These are phyloP conservation scores for Acronicta leporina DNA, from an alignment of 2,888 invertebrate species.

Conservation along the genomic window DNA sequence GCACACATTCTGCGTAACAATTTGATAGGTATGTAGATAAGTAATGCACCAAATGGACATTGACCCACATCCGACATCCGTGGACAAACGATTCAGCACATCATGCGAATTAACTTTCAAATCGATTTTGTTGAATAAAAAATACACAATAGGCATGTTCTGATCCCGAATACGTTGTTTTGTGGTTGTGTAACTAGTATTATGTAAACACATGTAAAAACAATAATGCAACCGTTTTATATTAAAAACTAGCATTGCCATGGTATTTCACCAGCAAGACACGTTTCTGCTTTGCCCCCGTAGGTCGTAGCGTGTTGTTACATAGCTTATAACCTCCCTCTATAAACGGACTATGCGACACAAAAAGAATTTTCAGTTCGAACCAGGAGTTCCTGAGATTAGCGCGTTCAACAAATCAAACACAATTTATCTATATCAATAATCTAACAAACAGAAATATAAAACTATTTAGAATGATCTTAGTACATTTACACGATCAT, in stretches of 20 bases:
- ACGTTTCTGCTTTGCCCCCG: too few species aligned
- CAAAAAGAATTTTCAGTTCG: too few species aligned
- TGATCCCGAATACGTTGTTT: conserved; percentile 51
- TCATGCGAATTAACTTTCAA: conserved; percentile 79
- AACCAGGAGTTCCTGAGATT: too few species aligned
- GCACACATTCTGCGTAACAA: conserved; percentile 36
- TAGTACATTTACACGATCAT: conserved; percentile 4
- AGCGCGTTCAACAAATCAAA: too few species aligned
- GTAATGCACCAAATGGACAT: conserved; percentile 71
- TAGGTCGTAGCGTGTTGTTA: too few species aligned
- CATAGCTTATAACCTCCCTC: too few species aligned
- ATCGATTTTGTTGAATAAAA: conserved; percentile 75
- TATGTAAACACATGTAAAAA: conserved; percentile 40
- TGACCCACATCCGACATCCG: conserved; percentile 78
- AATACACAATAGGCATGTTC: conserved; percentile 56
- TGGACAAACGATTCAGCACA: conserved; percentile 75
- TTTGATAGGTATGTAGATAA: conserved; percentile 48
- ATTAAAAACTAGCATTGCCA: too few species aligned
- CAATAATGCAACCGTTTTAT: conserved; percentile 13
- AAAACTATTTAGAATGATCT: conserved; percentile 14
- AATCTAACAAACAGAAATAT: neutral
- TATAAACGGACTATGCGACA: too few species aligned
- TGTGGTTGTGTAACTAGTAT: conserved; percentile 34
- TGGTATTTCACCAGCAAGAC: too few species aligned
- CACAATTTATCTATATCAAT: too few species aligned